phyloP scores from a whole-genome alignment of 2,113 vertebrate species.

The Laterallus jamaicensis region DNA sequence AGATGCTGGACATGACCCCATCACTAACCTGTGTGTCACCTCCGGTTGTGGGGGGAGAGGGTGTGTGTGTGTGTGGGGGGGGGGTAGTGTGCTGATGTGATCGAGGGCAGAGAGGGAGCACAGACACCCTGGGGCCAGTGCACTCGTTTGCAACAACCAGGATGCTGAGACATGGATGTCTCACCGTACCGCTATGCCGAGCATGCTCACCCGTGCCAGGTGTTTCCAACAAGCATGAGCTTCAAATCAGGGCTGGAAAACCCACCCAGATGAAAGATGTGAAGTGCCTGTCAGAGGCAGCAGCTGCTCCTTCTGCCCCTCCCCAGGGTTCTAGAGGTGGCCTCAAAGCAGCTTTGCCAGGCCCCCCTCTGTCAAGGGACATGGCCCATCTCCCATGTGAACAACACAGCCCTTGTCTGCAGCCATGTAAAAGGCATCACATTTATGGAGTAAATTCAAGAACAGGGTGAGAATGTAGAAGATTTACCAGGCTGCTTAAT shows the following conservation, averaged over 20 bases:
- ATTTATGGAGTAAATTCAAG: not conserved
- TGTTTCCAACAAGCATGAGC: not conserved
- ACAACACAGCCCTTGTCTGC: not conserved
- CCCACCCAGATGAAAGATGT: not conserved
- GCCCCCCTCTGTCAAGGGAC: not conserved
- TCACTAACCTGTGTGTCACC: not conserved
- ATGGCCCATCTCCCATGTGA: not conserved
- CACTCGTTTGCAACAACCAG: not conserved
- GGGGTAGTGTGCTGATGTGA: not conserved
- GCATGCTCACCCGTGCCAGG: not conserved
- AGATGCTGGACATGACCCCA: not conserved
- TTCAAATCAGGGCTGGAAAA: not conserved
- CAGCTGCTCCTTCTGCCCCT: not conserved
- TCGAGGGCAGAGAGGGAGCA: not conserved
- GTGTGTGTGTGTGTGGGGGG: not conserved
- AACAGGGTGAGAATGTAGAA: not conserved
- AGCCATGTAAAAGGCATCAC: not conserved
- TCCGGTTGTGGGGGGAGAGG: not conserved
- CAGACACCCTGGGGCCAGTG: not conserved
- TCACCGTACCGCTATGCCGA: not conserved
- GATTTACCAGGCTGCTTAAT: not conserved
- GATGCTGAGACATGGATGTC: accelerated
- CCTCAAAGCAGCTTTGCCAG: not conserved
- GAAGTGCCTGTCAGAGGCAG: not conserved
- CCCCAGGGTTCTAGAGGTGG: not conserved